Conservation (phyloP, 2,113 vertebrate species). For the sheep (Ovis aries) region DNA sequence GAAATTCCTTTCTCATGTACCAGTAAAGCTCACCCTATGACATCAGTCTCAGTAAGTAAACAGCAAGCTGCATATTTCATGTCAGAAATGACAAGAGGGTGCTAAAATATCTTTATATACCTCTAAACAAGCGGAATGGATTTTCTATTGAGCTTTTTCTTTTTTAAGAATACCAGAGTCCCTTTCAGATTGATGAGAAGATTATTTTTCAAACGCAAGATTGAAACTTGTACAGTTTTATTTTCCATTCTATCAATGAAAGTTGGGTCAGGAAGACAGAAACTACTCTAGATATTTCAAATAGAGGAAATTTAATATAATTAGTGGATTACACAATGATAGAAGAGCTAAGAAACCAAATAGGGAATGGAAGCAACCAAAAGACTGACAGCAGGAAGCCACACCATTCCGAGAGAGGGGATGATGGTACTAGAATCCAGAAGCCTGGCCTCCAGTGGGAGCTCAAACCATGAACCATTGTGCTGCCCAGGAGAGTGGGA, state of each 20-base stretch:
- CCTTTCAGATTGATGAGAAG: conserved; percentile 25
- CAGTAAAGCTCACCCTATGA: background rate
- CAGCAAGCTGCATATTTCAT: conserved; percentile 8
- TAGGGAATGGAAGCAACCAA: background rate
- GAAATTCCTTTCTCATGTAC: conserved; percentile 46
- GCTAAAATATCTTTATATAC: background rate
- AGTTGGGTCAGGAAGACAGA: background rate
- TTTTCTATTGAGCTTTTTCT: conserved; percentile 33
- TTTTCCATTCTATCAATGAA: conserved; percentile 34
- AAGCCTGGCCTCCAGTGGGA: background rate
- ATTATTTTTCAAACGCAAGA: conserved; percentile 10
- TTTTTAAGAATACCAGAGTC: background rate
- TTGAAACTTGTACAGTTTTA: conserved; percentile 16
- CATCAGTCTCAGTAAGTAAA: conserved; percentile 49
- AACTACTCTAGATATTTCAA: conserved; percentile 22
- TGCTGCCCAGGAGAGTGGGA: background rate
- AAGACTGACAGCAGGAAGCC: background rate
- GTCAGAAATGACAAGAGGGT: conserved; percentile 29
- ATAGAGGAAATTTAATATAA: background rate
- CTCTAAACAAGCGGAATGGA: background rate
- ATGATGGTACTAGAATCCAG: background rate
- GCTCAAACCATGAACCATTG: background rate
- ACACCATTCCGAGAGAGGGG: background rate
- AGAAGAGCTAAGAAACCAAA: background rate
- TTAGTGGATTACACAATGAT: background rate